Evolutionary conservation across 1,140 invertebrate genomes (phyloP), one percentile per base, ranked within the genome.

Genomic region (Sinella curviseta): DNA sequence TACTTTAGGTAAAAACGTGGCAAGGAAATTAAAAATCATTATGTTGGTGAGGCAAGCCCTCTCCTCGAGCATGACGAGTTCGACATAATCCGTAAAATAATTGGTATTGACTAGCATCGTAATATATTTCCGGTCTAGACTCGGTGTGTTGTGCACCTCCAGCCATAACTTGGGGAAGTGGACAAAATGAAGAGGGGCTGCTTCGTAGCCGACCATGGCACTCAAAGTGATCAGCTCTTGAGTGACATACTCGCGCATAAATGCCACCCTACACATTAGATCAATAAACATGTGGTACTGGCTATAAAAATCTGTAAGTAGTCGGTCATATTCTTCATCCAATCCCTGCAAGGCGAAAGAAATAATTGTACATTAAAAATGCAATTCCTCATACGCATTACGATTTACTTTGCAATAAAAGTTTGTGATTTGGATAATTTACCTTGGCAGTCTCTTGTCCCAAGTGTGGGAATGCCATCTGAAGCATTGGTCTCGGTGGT

Each of bases 271-370:
- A 86, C 95, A 95, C 88, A 97, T 92, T 26, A 94, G 92, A 86
- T 97, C 95, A 82, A 95, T 90, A 60, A 95, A 91, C 74, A 92
- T 90, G 85, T 96, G 94, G 87, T 96, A 96, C 0, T 93, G 94
- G 57, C 90, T 86, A 85, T 93, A 96, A 86, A 94, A 95, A 73
- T 93, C 92, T 35, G 92, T 88, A 26, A 96, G 86, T 1, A 92
- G 92, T 67, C 89, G 88, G 84, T 96, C 94, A 84, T 95, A 95
- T 26, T 93, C 92, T 12, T 91, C 90, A 88, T 95, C 94, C 17
- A 91, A 88, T 24, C 93, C 94, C 86, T 90, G 84, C 8, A 86
- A 80, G 20, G 20, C 39, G 12, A 73, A 75, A 76, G 0, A 77
- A 17, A 36, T 78, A 31, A 85, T 33, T 79, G 24, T 28, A 2